Evolutionary conservation across 2,797 vertebrate species (phyloP).

Genomic region (Novumbra hubbsi): DNA sequence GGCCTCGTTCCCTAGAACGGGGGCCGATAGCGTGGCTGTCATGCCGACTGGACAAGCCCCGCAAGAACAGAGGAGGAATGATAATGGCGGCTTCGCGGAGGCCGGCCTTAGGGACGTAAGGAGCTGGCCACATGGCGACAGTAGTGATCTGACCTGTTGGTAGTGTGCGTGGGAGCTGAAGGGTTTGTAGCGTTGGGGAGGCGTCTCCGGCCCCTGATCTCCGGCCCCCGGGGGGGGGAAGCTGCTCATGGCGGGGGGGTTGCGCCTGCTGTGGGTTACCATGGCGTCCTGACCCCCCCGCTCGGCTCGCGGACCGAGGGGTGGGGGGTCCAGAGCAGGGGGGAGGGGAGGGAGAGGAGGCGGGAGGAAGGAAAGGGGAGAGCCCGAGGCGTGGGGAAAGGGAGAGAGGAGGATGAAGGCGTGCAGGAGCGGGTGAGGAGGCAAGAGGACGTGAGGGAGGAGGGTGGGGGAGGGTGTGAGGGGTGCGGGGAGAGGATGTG

Average conservation of each 20-base stretch:
- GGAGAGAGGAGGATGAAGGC: conserved; percentile 38
- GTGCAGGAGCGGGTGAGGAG: conserved; percentile 65
- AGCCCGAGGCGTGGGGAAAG: background rate
- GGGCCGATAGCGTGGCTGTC: background rate
- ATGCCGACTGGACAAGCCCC: background rate
- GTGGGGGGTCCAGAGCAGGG: conserved; percentile 70
- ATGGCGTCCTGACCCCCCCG: conserved; percentile 87
- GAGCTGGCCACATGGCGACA: background rate
- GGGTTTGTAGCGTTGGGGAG: conserved; percentile 89
- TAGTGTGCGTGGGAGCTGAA: conserved; percentile 95
- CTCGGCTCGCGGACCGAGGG: conserved; percentile 66
- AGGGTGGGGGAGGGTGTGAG: conserved; percentile 44
- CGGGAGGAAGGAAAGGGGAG: conserved; percentile 10
- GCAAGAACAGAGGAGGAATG: background rate
- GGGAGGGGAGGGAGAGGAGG: conserved; percentile 48
- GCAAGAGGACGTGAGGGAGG: conserved; percentile 49
- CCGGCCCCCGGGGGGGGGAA: conserved; percentile 78
- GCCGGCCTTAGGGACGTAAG: background rate
- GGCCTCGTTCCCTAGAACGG: background rate
- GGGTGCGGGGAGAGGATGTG: background rate
- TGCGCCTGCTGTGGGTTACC: conserved; percentile 90
- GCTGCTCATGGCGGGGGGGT: conserved; percentile 87
- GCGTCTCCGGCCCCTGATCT: conserved; percentile 74
- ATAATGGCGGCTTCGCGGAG: background rate
- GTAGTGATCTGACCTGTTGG: conserved; percentile 77